Evolutionary conservation across 2,113 vertebrate species (phyloP), one percentile per base, ranked within the genome.

Genomic region (Candoia aspera): DNA sequence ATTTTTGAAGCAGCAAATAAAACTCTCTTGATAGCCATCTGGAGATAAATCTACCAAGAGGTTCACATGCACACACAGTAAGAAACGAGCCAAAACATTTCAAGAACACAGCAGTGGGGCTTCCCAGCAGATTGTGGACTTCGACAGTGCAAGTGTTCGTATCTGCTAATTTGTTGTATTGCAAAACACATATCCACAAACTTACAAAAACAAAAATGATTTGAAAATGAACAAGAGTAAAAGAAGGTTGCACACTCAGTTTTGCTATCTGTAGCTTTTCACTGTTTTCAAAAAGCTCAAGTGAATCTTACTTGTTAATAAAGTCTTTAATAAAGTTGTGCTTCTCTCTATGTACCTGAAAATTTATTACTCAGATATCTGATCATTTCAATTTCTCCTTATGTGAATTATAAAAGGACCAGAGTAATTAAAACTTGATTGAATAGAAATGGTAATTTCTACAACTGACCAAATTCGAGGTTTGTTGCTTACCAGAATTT

Each of bases 401-500:
- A 91, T 57, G 57, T 55, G 42, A 86, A 6, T 54, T 68, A 86
- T 68, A 91, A 55, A 60, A 91, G 92, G 49, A 26, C 2, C 33
- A 46, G 33, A 87, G 58, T 26, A 60, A 91, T 42, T 37, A 60
- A 54, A 96, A 95, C 89, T 46, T 96, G 92, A 97, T 96, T 92
- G 91, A 96, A 95, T 94, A 95, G 87, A 79, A 96, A 92, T 90
- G 94, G 90, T 59, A 94, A 93, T 94, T 92, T 59, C 73, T 92
- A 93, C 88, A 89, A 68, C n/a, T 93, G 94, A 95, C 87, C 53
- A 88, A 92, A 91, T 86, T 93, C 46, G 94, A 96, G 94, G 84
- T 95, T 94, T 97, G 94, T 91, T 96, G 92, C 94, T 97, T 96
- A 96, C 93, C 95, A 94, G 55, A 91, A 87, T 64, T 92, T 94